Base-by-base conservation (phyloP, 2,797 vertebrate species). In the Pyrocephalus nanus region DNA sequence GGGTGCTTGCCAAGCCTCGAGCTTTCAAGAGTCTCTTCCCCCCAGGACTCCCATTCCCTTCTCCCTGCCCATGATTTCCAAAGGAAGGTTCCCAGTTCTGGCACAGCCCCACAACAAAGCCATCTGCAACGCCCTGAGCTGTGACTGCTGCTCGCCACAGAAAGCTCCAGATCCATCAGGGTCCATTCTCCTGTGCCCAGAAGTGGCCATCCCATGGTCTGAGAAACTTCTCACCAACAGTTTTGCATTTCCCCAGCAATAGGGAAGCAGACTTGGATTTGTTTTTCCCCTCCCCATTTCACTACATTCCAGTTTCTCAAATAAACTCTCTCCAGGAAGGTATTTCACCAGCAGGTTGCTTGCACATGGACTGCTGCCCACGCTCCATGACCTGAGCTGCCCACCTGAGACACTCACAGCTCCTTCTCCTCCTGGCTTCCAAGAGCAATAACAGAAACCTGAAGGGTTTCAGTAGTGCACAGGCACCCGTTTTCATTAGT, bases 171-270 rank as follows among this genome's bases (percentile, higher is more conserved):
- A 78, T 15, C 53, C 43, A 30, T 15, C 70, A 62, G 60, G 8
- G 40, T 25, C 61, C 29, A 4, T 1, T 12, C 2, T 34, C 25
- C 34, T 45, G 3, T 25, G 5, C 8, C 34, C 5, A 0, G 17
- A 64, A 55, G 3, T 42, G 23, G 7, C 20, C 57, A 74, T 25
- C 22, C 40, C 43, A 9, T 29, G 18, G 40, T 15, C 60, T 8
- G 3, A 74, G 9, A 50, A 66, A 19, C 8, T 40, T 11, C 58
- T 1, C 21, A 16, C 4, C 48, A 47, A 51, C 1, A 10, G 7
- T 40, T 19, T 76, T 51, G 67, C 4, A 11, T 81, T 89, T 87
- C n/a, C 13, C 5, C 19, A 54, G 3, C 26, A 58, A 65, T 10
- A 50, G 2, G 4, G 30, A 72, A 81, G 53, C 0, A 51, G 7